Percentiles rank a stretch among this genome's conserved stretches.
phyloP scores from a whole-genome alignment of 2,888 invertebrate species.

The Gymnoscelis rufifasciata region DNA sequence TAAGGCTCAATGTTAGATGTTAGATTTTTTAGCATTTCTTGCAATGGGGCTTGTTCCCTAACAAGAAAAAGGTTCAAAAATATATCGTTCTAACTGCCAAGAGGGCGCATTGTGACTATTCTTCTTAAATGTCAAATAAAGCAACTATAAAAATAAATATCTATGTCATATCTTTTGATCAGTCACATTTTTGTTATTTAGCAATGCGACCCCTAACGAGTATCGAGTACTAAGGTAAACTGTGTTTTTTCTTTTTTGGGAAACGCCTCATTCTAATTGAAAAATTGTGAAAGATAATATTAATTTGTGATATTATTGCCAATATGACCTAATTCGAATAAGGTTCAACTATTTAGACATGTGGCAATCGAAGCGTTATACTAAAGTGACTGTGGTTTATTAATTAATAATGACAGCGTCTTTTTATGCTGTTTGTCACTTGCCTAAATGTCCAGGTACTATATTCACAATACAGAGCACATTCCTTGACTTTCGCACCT shows the following conservation, averaged over 20 bases:
- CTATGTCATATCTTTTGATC: no score
- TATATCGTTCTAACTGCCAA: no score
- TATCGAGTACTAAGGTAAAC: no score
- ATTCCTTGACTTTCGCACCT: constrained; percentile 59
- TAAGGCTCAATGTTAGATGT: constrained; percentile 31
- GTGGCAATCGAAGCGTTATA: not conserved
- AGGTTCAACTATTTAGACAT: constrained; percentile 21
- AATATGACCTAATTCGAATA: constrained; percentile 50
- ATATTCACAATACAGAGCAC: constrained; percentile 40
- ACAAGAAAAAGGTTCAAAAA: no score
- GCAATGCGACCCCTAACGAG: no score
- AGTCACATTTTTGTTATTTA: no score
- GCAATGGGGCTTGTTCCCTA: no score
- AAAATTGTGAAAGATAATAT: constrained; percentile 44
- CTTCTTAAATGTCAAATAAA: no score
- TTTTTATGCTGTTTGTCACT: not conserved
- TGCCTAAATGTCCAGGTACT: constrained; percentile 7
- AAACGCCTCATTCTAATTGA: constrained; percentile 16
- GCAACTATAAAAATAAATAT: no score
- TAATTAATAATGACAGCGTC: not conserved
- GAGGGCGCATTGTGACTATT: no score
- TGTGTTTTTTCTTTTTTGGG: no score
- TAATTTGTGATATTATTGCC: constrained; percentile 71
- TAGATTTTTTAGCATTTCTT: no score
- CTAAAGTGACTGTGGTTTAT: not conserved